Base-by-base conservation (phyloP, 1,140 invertebrate genomes). In the Drosophila ananassae region DNA sequence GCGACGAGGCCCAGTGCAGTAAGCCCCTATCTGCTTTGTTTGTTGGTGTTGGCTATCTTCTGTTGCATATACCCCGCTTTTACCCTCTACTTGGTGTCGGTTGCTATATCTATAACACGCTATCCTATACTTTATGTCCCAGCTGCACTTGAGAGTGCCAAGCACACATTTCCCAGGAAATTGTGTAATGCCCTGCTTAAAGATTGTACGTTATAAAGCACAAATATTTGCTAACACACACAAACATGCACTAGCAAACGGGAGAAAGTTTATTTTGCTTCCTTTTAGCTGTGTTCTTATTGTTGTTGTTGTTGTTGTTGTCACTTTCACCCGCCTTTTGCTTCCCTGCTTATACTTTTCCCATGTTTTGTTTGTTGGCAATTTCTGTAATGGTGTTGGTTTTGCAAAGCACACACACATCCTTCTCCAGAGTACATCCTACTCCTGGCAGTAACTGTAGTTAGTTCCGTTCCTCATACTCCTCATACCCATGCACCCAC, bases 1-100 rank as follows among this genome's bases (percentile, higher is more conserved):
- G 96, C 73, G 98, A 98, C 92, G 97, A 97, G 90, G 94, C 95
- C 92, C 94, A 95, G 92, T 97, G 97, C 95, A 97, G 97, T 97
- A 97, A 97, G 96, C 60, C 46, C 53, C 37, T 25, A n/a, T 60
- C 37, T 46, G 32, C 22, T 47, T 53, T 46, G 63, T 32, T 57
- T 79, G 39, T 44, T 68, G 67, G 67, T 69, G 13, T 8, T 21
- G 39, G 51, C 25, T 51, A 37, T 58, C n/a, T 48, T 58, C n/a
- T 48, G 46, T 54, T 17, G 30, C 30, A 44, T 58, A 10, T 54
- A 39, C 62, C 9, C 47, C 39, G 41, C 10, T 22, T 51, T 34
- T 55, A 44, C 5, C 41, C 41, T 44, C 5, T 53, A 9, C 55
- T 66, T 24, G 37, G 34, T 54, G 30, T 47, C 51, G 34, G 30